These are phyloP conservation scores for Acholoe squamosa DNA, from an alignment of 2,888 invertebrate species.

Conservation along the genomic window DNA sequence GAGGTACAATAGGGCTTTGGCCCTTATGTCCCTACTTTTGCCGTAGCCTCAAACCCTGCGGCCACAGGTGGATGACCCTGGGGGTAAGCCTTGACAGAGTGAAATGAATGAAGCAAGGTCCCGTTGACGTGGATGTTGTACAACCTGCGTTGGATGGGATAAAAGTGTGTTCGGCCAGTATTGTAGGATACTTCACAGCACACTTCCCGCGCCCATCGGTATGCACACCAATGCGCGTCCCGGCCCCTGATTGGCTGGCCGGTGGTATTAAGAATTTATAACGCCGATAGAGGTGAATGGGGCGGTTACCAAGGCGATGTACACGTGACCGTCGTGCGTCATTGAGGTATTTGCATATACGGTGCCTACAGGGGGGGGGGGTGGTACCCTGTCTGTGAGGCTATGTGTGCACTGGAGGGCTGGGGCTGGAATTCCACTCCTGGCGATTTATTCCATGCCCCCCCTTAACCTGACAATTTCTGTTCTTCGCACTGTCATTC, in stretches of 20 bases:
- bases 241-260: not conserved
- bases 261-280: constrained; percentile 24
- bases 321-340: constrained; percentile 54
- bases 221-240: not conserved
- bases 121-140: not conserved
- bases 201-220: not conserved
- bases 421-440: constrained; percentile 15
- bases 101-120: constrained; percentile 8
- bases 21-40: too few species aligned
- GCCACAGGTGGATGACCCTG: too few species aligned
- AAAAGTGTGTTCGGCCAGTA: not conserved
- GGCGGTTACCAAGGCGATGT: constrained; percentile 55
- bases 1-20: too few species aligned
- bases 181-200: not conserved
- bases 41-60: too few species aligned
- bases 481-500: too few species aligned
- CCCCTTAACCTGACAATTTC: too few species aligned
- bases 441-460: too few species aligned
- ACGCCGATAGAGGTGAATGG: constrained; percentile 41
- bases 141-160: not conserved
- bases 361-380: not conserved
- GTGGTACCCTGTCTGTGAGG: constrained; percentile 26
- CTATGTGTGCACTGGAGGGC: not conserved
- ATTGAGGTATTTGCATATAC: constrained; percentile 38
- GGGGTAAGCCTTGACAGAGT: too few species aligned